Percentiles rank a stretch among this genome's conserved stretches.
Evolutionary conservation across 2,888 invertebrate genomes (phyloP).

Genomic region (Tipula vernalis): DNA sequence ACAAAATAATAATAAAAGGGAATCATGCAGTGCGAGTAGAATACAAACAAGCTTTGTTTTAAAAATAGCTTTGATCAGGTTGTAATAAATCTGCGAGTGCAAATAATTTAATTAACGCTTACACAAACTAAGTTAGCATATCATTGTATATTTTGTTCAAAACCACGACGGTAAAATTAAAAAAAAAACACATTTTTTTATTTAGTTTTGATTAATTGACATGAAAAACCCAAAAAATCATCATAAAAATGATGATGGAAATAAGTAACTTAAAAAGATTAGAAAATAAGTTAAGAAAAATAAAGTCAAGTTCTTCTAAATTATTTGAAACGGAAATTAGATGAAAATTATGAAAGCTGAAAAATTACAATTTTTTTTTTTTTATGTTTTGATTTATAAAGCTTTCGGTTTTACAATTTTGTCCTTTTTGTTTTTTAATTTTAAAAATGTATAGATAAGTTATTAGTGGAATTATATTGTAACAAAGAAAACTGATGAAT

Average conservation of each 20-base stretch:
- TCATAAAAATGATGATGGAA: not conserved
- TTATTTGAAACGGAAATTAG: not conserved
- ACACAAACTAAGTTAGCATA: not conserved
- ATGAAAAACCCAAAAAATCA: not conserved
- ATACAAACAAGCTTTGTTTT: too few relatives aligned
- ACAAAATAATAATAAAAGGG: not conserved
- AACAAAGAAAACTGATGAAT: too few relatives aligned
- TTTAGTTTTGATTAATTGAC: not conserved
- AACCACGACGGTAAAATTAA: not conserved
- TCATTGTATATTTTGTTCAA: not conserved
- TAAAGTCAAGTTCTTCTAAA: not conserved
- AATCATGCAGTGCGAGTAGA: not conserved
- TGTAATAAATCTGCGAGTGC: not conserved
- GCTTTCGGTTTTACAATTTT: not conserved
- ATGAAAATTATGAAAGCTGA: not conserved
- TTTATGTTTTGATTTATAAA: not conserved
- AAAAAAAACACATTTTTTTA: not conserved
- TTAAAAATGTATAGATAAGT: not conserved
- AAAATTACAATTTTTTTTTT: not conserved
- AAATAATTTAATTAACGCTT: not conserved
- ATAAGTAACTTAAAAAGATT: not conserved
- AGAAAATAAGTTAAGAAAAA: not conserved
- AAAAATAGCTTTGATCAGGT: not conserved
- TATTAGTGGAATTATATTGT: not conserved
- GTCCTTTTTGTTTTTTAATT: not conserved